phyloP scores from a whole-genome alignment of 2,797 vertebrate genomes.

The Hipposideros larvatus region DNA sequence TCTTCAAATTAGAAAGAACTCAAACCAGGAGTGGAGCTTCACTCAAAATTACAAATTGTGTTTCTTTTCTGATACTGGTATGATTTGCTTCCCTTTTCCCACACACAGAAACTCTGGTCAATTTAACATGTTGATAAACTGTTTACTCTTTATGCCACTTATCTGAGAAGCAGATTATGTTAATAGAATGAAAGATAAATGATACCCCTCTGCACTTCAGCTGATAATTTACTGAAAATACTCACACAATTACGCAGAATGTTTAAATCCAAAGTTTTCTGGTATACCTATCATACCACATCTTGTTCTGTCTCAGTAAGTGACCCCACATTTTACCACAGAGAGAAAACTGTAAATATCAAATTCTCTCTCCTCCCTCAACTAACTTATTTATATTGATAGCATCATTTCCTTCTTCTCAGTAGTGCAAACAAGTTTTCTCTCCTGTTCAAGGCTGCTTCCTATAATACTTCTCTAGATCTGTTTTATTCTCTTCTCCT shows the following conservation, averaged over 20 bases:
- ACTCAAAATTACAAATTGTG: constrained; percentile 15
- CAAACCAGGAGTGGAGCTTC: not conserved
- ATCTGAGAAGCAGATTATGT: not conserved
- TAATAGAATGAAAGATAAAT: constrained; percentile 7
- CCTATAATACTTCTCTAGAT: not conserved
- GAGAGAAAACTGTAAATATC: not conserved
- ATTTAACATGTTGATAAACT: not conserved
- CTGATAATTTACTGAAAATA: not conserved
- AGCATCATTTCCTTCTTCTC: not conserved
- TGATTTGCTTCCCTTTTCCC: not conserved
- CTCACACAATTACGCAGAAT: not conserved
- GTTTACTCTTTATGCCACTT: not conserved
- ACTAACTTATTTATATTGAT: not conserved
- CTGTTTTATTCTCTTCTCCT: not conserved
- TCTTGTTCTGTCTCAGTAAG: not conserved
- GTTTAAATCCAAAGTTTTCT: constrained; percentile 16
- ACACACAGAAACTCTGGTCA: not conserved
- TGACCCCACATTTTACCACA: not conserved
- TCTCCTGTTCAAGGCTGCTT: not conserved
- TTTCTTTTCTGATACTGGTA: not conserved
- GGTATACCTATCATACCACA: not conserved
- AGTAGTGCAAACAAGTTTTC: not conserved
- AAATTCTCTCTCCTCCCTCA: not conserved
- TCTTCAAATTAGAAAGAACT: constrained; percentile 9
- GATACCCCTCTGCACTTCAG: not conserved